Base-by-base conservation (phyloP, 2,797 vertebrate species). In the Simalia tracyae region DNA sequence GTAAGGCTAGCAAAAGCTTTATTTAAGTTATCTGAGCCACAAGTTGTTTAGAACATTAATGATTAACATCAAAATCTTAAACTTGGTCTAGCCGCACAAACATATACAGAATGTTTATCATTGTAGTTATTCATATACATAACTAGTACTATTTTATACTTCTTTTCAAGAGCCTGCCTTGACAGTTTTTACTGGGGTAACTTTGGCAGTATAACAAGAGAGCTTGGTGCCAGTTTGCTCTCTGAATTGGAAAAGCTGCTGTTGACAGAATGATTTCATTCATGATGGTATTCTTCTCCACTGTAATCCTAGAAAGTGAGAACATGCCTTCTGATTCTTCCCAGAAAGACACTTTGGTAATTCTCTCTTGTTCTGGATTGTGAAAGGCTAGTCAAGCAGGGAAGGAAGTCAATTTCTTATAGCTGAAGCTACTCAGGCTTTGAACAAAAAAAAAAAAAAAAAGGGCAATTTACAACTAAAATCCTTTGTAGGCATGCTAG, bases 401-500 rank as follows among this genome's bases (percentile, higher is more conserved):
- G 36, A 68, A 89, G 90, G 60, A 86, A 42, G 19, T 92, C 92
- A 84, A n/a, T 90, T 66, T 72, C 46, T 90, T 87, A 59, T 11
- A 90, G 92, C 88, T 17, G 64, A 95, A 90, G n/a, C 31, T 89
- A 60, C 76, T 95, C 84, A 90, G 85, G 61, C 61, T 89, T 84
- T 87, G 50, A 92, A 76, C 76, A 46, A 81, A 24, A 46, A 24
- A 46, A 81, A 81, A 14, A 93, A 90, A 64, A 90, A 90, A 90
- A 90, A 95, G 93, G 90, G 90, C 59, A 68, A 89, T 14, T 92
- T 88, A 92, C 28, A 95, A 89, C 28, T 42, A n/a, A 92, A 81
- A 63, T 84, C 64, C 87, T 91, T 57, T 60, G 19, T 92, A 93
- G 84, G 84, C 19, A 15, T 0, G 4, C 57, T 3, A n/a, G 28